Evolutionary conservation across 2,113 vertebrate species (phyloP).

Genomic region (Hiodon alosoides): DNA sequence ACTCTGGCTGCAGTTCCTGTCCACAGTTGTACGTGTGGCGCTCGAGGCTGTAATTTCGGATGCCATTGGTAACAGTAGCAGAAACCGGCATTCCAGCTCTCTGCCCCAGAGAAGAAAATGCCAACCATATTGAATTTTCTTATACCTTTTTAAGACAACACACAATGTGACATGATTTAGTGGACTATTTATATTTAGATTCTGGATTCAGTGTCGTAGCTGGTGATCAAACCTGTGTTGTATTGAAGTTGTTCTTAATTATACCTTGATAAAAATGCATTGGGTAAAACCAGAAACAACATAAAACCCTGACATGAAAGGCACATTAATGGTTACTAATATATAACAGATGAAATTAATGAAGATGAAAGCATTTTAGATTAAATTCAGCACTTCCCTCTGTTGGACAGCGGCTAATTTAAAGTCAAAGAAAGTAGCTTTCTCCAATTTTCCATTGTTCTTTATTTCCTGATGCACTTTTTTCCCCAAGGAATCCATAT

Average conservation of each 20-base stretch:
- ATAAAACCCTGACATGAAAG: too few species aligned
- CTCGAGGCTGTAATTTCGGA: conserved; percentile 49
- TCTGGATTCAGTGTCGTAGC: too few species aligned
- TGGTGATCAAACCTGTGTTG: too few species aligned
- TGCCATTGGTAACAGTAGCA: conserved; percentile 52
- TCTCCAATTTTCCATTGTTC: not conserved
- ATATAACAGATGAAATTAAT: too few species aligned
- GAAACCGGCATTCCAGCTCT: conserved; percentile 40
- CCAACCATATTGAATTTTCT: conserved; percentile 48
- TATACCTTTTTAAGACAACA: too few species aligned
- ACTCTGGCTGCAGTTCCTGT: conserved; percentile 38
- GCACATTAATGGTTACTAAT: too few species aligned
- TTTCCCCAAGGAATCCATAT: too few species aligned
- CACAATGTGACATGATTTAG: too few species aligned
- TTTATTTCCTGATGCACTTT: not conserved
- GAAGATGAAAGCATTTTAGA: not conserved
- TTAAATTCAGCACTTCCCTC: conserved; percentile 33
- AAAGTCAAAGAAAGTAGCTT: not conserved
- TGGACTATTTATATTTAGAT: too few species aligned
- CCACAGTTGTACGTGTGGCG: conserved; percentile 45
- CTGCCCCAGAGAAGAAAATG: conserved; percentile 45
- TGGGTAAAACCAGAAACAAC: too few species aligned
- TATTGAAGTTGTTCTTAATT: too few species aligned
- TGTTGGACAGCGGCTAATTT: conserved; percentile 30
- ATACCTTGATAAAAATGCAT: too few species aligned